Evolutionary conservation across 2,113 vertebrate species (phyloP), one percentile per base, ranked within the genome.

Genomic region (Lates calcarifer): DNA sequence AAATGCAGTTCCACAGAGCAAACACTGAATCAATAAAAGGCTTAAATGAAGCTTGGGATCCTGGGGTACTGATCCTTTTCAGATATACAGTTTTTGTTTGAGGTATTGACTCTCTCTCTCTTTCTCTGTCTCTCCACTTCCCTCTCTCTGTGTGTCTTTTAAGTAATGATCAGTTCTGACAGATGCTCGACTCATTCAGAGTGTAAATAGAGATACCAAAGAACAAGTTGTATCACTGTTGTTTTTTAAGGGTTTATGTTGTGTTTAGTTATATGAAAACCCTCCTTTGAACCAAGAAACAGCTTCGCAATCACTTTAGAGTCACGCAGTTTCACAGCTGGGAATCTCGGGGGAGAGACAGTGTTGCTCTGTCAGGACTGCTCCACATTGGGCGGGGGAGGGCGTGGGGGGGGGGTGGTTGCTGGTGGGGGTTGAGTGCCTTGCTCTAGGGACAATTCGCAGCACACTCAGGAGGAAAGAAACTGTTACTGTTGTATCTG

Each of bases 21-120:
- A 79, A 63, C 76, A 22, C 70, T 61, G 24, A 82, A 79, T 91
- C 76, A 17, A 83, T 91, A 63, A 66, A 85, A 65, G 66, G 51
- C 62, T 79, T 37, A 56, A 86, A 74, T 87, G 22, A 78, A 86
- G 56, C 64, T 8, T 28, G 31, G 56, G 28, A 78, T 74, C 55
- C 28, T 18, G 29, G 39, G 70, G 49, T 28, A 31, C 53, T 7
- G 41, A 58, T 69, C 70, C 29, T 37, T 77, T 53, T 65, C 69
- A 73, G 24, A 72, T 61, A 37, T 26, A 51, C 53, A 24, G 24
- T 53, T 85, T 85, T 80, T 66, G 55, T 78, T 57, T 62, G 33
- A 83, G 24, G 31, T 76, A 69, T 73, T 45, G 63, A 86, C 28
- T 35, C 1, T 55, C 24, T 41, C 22, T 66, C 31, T 9, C 5